A percentile compares a stretch with the other conserved stretches of the same genome.
Evolutionary conservation across 2,797 vertebrate genomes (phyloP).

Genomic region (Lutra lutra): DNA sequence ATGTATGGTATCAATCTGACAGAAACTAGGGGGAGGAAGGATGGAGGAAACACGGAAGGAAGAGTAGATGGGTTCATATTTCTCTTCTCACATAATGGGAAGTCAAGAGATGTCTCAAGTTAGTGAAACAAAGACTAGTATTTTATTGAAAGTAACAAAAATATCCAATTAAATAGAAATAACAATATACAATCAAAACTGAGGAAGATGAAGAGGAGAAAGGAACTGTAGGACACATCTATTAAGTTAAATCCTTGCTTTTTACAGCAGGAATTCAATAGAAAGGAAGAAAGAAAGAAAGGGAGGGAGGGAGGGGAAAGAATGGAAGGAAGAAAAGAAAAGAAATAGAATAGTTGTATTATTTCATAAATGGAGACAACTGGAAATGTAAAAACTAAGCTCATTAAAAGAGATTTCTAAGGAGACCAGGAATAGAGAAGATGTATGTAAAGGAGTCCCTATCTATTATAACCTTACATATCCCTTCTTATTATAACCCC

Average conservation of each 20-base stretch:
- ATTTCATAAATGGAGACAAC: neutral
- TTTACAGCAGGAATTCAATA: neutral
- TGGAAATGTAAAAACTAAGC: neutral
- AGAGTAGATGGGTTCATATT: neutral
- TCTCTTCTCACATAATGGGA: neutral
- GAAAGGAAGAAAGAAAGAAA: neutral
- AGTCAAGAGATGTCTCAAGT: neutral
- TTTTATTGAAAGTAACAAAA: neutral
- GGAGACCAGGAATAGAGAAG: neutral
- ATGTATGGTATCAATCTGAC: neutral
- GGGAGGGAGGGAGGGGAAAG: too few relatives aligned
- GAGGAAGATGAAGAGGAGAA: neutral
- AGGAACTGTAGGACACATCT: neutral
- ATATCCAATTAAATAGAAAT: neutral
- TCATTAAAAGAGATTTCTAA: neutral
- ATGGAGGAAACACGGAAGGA: neutral
- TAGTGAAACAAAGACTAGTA: neutral
- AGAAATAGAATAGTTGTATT: neutral
- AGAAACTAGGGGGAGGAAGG: neutral
- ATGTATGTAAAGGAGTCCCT: neutral
- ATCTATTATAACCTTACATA: neutral
- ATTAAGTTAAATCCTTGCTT: neutral
- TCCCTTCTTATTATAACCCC: neutral
- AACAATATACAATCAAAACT: neutral
- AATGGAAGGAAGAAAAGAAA: neutral